Evolutionary conservation across 2,113 vertebrate species (phyloP).

Genomic region (Corythornis cristatus): DNA sequence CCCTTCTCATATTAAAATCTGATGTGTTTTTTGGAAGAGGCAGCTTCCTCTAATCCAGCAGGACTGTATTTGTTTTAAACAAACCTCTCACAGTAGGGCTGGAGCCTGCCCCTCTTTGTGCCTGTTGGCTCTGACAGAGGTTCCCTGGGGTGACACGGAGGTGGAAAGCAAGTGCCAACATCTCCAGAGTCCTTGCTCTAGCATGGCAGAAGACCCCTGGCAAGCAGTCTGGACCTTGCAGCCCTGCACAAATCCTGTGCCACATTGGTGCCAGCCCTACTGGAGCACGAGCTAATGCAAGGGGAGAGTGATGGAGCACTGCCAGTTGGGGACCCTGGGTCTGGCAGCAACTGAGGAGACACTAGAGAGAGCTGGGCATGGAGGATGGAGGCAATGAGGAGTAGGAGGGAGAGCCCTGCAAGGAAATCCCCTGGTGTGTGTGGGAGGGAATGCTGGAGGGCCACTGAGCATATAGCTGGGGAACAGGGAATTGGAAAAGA

Average conservation of each 20-base stretch:
- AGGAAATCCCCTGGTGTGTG: neutral
- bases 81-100: neutral
- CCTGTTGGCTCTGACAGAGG: neutral
- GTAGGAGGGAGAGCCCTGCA: rapidly evolving
- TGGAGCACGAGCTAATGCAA: neutral
- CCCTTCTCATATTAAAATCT: neutral
- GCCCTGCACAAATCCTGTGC: rapidly evolving
- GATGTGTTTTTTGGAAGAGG: constrained; percentile 18
- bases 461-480: neutral
- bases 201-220: neutral
- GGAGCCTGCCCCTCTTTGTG: neutral
- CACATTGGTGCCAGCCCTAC: neutral
- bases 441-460: neutral
- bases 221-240: rapidly evolving
- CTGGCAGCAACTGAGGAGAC: neutral
- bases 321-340: neutral
- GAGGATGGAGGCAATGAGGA: neutral
- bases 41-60: neutral
- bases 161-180: neutral
- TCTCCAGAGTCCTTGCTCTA: rapidly evolving
- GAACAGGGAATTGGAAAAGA: neutral
- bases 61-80: constrained; percentile 12
- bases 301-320: neutral
- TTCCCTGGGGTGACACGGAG: rapidly evolving
- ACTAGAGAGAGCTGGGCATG: neutral